phyloP scores from a whole-genome alignment of 2,113 vertebrate genomes.

The Passerina amoena region DNA sequence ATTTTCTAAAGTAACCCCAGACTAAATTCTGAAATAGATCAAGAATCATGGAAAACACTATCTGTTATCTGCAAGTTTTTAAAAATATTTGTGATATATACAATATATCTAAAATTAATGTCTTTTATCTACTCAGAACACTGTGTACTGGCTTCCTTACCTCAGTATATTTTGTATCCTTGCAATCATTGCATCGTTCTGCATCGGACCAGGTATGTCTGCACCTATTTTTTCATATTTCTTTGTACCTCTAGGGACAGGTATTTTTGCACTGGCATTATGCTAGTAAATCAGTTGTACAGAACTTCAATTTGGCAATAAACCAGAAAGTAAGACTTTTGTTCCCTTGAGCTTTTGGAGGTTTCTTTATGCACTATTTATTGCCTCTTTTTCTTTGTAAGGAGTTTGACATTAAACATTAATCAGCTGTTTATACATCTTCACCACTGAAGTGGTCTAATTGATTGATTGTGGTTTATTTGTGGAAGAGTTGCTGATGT shows the following conservation, averaged over 20 bases:
- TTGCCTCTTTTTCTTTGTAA: background rate
- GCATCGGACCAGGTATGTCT: slow-evolving; percentile 89
- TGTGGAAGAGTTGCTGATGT: background rate
- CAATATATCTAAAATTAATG: background rate
- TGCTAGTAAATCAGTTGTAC: background rate
- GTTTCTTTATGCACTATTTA: background rate
- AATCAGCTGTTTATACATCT: slow-evolving; percentile 19
- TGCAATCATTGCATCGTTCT: slow-evolving; percentile 89
- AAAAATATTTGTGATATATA: accelerated
- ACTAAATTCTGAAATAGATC: background rate
- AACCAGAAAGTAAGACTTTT: background rate
- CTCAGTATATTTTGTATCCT: slow-evolving; percentile 88
- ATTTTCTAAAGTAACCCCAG: background rate
- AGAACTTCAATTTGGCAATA: background rate
- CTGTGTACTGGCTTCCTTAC: slow-evolving; percentile 83
- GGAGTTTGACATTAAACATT: slow-evolving; percentile 8
- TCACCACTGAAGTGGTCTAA: background rate
- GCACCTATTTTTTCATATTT: background rate
- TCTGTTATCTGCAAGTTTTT: background rate
- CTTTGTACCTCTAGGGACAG: background rate
- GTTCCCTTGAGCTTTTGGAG: background rate
- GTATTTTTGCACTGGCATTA: background rate
- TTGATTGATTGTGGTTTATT: slow-evolving; percentile 27
- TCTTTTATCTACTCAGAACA: slow-evolving; percentile 65
- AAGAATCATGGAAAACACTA: background rate